Base-by-base conservation (phyloP, 2,888 invertebrate genomes). In the Nomada lathburiana region DNA sequence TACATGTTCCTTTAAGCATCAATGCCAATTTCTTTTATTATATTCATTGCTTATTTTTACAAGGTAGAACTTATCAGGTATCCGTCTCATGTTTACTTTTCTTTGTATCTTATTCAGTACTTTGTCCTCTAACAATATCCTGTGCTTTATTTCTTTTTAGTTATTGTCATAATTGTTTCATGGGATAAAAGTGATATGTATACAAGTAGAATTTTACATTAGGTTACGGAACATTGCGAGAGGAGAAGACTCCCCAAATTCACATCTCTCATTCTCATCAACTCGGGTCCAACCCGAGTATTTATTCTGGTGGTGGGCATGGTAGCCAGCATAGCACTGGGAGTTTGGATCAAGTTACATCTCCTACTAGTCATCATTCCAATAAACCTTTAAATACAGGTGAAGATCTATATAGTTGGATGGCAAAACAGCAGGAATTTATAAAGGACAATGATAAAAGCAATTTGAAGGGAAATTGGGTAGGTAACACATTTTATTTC, bases 371-470 rank as follows among this genome's bases (percentile, higher is more conserved):
- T 55, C 95, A 95, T 84, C 94, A 95, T 83, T 93, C 95, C 2
- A 94, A 94, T 85, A 95, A 94, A 85, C 90, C 93, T 5, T 94
- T 95, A 59, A 96, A 96, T 89, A 95, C 96, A 23, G 96, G 96
- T n/a, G 98, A 98, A 92, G 98, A 98, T 94, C 94, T 99, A 60
- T 98, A 99, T 93, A 97, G 97, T 89, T 99, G 98, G 98, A 98
- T 99, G 98, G 98, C 98, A 1, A 97, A 98, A 90, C 98, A 98
- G 90, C 97, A 98, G 89, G 95, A 95, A 83, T 95, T 94, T 83
- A 94, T 94, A 75, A 94, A 94, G 18, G 94, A 94, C 70, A 93
- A 92, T 62, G 96, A 94, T 52, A 93, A 92, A 78, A 89, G 89
- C 78, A 92, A 92, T 82, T 88, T 94, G 18, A 94, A 92, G 82